These are phyloP conservation scores for Drosophila mayaguana DNA, from an alignment of 2,888 invertebrate species.

Conservation along the genomic window DNA sequence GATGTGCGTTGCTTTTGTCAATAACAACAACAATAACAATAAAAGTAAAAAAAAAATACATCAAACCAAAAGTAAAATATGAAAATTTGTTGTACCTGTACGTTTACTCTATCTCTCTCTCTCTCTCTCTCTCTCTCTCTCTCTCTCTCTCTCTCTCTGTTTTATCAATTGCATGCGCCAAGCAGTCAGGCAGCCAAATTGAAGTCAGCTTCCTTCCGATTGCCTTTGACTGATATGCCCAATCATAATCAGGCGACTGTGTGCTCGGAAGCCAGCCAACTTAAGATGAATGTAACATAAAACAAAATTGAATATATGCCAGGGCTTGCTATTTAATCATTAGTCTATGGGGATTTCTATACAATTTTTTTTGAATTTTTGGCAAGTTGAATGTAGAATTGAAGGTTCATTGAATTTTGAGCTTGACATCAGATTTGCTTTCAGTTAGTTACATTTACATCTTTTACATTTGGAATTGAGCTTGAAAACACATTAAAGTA, in stretches of 20 bases:
- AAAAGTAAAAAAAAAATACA: slow-evolving; percentile 11
- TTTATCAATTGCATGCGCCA: slow-evolving; percentile 51
- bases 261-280: not conserved
- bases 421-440: not conserved
- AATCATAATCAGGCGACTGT: slow-evolving; percentile 34
- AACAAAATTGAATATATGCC: not conserved
- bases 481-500: not conserved
- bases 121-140: no score
- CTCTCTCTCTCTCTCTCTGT: not conserved
- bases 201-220: slow-evolving; percentile 54
- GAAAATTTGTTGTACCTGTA: slow-evolving; percentile 26
- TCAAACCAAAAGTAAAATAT: slow-evolving; percentile 10
- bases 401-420: not conserved
- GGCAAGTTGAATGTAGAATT: not conserved
- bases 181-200: slow-evolving; percentile 35
- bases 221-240: slow-evolving; percentile 40
- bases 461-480: not conserved
- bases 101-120: not conserved
- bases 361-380: not conserved
- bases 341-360: not conserved
- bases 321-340: not conserved
- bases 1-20: slow-evolving; percentile 46
- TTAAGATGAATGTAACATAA: not conserved
- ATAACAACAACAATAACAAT: slow-evolving; percentile 42
- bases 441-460: not conserved